phyloP scores from a whole-genome alignment of 2,113 vertebrate species.

The Clarias magur region DNA sequence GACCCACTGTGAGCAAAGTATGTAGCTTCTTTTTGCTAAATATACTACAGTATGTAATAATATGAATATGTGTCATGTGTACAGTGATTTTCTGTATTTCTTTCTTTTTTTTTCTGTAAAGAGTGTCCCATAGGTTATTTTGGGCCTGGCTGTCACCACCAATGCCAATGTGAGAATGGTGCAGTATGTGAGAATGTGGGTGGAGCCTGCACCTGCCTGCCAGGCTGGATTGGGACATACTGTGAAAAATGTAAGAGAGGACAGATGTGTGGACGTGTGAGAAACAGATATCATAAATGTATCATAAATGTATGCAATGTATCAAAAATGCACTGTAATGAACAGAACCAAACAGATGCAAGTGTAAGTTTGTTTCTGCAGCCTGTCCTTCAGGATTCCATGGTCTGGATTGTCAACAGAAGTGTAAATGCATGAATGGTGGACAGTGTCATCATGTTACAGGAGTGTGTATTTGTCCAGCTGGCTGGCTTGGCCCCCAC shows the following conservation, averaged over 20 bases:
- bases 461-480: slow-evolving; percentile 70
- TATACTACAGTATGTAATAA: not conserved
- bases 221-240: slow-evolving; percentile 80
- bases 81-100: slow-evolving; percentile 17
- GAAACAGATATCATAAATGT: not conserved
- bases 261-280: not conserved
- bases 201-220: slow-evolving; percentile 76
- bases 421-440: slow-evolving; percentile 72
- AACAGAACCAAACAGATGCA: slow-evolving; percentile 1
- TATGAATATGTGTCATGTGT: not conserved
- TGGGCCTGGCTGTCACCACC: slow-evolving; percentile 69
- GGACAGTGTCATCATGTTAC: slow-evolving; percentile 66
- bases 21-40: slow-evolving; percentile 48
- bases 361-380: slow-evolving; percentile 47
- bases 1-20: slow-evolving; percentile 71
- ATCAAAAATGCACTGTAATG: not conserved
- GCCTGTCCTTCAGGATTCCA: slow-evolving; percentile 81
- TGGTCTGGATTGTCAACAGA: slow-evolving; percentile 71
- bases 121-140: slow-evolving; percentile 76
- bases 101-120: slow-evolving; percentile 49
- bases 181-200: slow-evolving; percentile 79
- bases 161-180: slow-evolving; percentile 77
- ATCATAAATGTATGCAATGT: no score
- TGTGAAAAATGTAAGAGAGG: slow-evolving; percentile 74
- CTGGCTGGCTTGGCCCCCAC: slow-evolving; percentile 69